Percentiles rank a stretch among this genome's conserved stretches.
Evolutionary conservation across 2,113 vertebrate species (phyloP).

Genomic region (Oncorhynchus masou): DNA sequence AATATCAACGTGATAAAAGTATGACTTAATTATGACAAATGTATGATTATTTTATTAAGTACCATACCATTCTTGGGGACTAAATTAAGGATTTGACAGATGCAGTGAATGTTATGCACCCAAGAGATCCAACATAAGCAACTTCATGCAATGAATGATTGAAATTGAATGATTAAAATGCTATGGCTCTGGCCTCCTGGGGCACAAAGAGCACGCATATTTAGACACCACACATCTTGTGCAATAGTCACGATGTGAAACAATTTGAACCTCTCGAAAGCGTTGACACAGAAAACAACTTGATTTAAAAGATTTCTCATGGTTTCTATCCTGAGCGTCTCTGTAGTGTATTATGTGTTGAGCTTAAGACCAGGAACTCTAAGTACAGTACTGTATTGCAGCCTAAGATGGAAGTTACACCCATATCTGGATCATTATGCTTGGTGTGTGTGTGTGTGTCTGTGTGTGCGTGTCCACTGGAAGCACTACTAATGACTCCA

Average conservation of each 20-base stretch:
- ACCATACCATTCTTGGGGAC: constrained; percentile 30
- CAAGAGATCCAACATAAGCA: constrained; percentile 51
- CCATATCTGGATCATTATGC: no score
- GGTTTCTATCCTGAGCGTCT: background rate
- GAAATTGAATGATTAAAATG: constrained; percentile 46
- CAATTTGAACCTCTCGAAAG: background rate
- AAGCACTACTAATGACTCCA: constrained; percentile 38
- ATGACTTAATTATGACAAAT: no score
- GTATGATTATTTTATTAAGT: constrained; percentile 24
- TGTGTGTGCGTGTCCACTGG: constrained; percentile 28
- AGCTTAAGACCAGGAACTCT: no score
- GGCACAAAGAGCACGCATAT: constrained; percentile 51
- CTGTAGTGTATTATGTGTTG: background rate
- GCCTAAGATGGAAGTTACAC: no score
- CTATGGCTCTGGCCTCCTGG: constrained; percentile 21
- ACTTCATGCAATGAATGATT: constrained; percentile 52
- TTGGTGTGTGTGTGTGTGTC: no score
- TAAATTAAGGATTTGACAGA: constrained; percentile 47
- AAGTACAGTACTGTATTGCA: no score
- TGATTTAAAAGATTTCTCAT: background rate
- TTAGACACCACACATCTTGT: constrained; percentile 14
- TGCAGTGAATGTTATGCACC: constrained; percentile 32
- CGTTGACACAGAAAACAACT: background rate
- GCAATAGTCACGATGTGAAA: background rate
- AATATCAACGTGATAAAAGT: constrained; percentile 24